Conservation (phyloP, 2,888 invertebrate genomes). For the Punctoribates punctum region DNA sequence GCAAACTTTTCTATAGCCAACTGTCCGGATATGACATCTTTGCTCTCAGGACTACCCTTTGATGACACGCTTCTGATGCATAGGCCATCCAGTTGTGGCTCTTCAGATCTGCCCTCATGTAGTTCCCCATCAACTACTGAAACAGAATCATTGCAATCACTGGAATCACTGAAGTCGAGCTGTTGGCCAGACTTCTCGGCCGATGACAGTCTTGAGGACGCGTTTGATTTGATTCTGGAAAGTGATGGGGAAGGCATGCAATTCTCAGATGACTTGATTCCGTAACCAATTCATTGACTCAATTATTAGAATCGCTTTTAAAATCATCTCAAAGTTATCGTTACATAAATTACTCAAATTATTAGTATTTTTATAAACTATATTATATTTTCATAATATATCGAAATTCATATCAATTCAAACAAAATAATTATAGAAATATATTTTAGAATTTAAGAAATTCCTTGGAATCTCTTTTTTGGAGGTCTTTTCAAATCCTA, state of each 20-base stretch:
- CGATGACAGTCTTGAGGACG: conserved; percentile 50
- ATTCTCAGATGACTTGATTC: conserved; percentile 47
- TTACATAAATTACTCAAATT: neutral
- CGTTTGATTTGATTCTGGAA: conserved; percentile 58
- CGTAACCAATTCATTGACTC: conserved; percentile 36
- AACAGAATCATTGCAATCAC: conserved; percentile 44
- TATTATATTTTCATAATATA: neutral
- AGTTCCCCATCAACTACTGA: conserved; percentile 38
- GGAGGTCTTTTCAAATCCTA: too few species aligned
- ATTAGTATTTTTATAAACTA: neutral
- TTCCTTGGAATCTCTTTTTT: too few species aligned
- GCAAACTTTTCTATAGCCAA: neutral
- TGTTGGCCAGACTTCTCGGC: conserved; percentile 41
- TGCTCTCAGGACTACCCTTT: conserved; percentile 19
- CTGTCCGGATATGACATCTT: neutral
- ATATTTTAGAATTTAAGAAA: neutral
- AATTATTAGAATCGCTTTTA: neutral
- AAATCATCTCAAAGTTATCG: neutral
- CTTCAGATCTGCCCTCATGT: conserved; percentile 19
- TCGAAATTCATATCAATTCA: too few species aligned
- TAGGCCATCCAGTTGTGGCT: conserved; percentile 34
- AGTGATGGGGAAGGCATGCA: conserved; percentile 62
- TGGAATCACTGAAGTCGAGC: conserved; percentile 45
- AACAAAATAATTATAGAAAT: neutral
- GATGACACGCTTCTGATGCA: conserved; percentile 23